phyloP scores from a whole-genome alignment of 30 jellyfish, hydroid and myxozoan species.

The Phacellophora camtschatica region DNA sequence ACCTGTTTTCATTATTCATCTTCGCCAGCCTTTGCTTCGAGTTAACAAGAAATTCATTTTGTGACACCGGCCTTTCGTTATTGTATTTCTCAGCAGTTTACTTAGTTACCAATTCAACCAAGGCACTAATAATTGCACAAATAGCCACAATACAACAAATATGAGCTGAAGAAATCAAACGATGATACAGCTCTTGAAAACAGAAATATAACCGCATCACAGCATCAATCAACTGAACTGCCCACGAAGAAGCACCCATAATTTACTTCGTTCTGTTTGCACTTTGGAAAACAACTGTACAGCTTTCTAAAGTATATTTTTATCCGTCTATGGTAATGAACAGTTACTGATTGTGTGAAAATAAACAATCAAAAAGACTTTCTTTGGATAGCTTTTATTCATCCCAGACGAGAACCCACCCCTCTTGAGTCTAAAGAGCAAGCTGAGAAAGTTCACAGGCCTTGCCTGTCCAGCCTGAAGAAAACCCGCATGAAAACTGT shows the following conservation, averaged over 20 bases:
- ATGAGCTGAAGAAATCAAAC: neutral
- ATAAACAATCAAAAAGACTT: neutral
- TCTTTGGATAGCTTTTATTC: neutral
- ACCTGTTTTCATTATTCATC: too few species aligned
- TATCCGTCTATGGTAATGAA: too few species aligned
- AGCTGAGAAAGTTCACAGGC: slow-evolving; percentile 56
- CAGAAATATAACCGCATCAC: slow-evolving; percentile 2
- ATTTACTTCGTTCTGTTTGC: neutral
- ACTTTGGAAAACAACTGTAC: too few species aligned
- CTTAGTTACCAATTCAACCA: neutral
- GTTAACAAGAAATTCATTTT: neutral
- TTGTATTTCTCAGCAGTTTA: neutral
- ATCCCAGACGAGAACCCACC: neutral
- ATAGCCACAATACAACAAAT: neutral
- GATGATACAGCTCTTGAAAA: slow-evolving; percentile 13
- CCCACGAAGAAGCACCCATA: neutral
- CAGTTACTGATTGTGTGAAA: neutral
- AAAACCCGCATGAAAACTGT: slow-evolving; percentile 73
- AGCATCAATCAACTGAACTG: neutral
- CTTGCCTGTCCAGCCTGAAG: slow-evolving; percentile 26
- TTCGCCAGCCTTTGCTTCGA: too few species aligned
- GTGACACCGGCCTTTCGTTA: neutral
- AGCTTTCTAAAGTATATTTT: too few species aligned
- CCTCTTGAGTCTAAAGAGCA: slow-evolving; percentile 57
- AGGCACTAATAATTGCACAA: neutral